Percentiles rank a stretch among this genome's conserved stretches.
phyloP scores from a whole-genome alignment of 2,888 invertebrate species.

The Mesorhabditis spiculigera region DNA sequence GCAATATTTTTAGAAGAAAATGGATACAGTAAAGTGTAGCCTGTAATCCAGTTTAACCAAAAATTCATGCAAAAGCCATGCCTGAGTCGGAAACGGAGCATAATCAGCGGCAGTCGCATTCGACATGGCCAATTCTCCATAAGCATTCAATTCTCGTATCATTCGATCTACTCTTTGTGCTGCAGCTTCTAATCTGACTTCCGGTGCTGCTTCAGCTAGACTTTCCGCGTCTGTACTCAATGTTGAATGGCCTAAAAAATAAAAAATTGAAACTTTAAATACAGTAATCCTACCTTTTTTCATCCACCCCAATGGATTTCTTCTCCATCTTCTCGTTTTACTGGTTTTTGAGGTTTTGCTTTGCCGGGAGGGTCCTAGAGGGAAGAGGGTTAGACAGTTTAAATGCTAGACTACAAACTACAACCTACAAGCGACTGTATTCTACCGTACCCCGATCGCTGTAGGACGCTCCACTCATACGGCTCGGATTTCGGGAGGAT shows the following conservation, averaged over 20 bases:
- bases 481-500: background rate
- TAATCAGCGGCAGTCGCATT: background rate
- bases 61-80: constrained; percentile 25
- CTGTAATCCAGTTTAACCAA: background rate
- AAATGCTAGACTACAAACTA: no score
- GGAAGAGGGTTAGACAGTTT: background rate
- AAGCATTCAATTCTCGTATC: constrained; percentile 45
- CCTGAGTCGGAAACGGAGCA: constrained; percentile 23
- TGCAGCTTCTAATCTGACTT: constrained; percentile 47
- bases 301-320: background rate
- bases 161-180: constrained; percentile 52
- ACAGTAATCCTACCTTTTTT: background rate
- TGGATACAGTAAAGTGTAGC: no score
- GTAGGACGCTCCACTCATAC: background rate
- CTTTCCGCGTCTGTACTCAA: background rate
- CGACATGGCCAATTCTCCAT: constrained; percentile 30
- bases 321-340: background rate
- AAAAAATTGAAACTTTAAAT: background rate
- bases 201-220: constrained; percentile 13
- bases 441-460: background rate
- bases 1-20: no score
- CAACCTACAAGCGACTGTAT: background rate
- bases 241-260: background rate
- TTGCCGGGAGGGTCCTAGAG: background rate
- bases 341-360: constrained; percentile 3